A percentile compares a stretch with the other conserved stretches of the same genome.
Conservation (phyloP, 2,797 vertebrate species). For the Pantherophis vulpinus region DNA sequence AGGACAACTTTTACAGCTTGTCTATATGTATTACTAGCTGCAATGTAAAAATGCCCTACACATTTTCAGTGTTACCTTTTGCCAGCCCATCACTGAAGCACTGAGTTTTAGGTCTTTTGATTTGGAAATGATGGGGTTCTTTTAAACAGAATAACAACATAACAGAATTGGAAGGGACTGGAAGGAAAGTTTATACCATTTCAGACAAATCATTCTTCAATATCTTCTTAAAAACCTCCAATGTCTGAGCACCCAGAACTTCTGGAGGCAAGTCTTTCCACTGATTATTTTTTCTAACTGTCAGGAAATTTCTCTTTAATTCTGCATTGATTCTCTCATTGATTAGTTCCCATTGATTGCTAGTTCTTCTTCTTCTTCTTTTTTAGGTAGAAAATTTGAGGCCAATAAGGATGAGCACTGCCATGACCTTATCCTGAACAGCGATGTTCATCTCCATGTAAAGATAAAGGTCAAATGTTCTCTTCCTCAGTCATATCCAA, state of each 20-base stretch:
- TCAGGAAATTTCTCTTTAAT: neutral
- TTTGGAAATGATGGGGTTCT: neutral
- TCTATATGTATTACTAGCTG: neutral
- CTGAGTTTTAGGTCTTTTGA: neutral
- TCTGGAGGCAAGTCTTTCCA: neutral
- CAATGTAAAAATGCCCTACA: neutral
- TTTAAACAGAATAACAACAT: neutral
- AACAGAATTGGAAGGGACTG: neutral
- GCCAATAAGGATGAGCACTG: neutral
- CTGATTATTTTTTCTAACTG: neutral
- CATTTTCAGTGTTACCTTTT: neutral
- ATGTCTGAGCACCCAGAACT: neutral
- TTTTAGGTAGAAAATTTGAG: neutral
- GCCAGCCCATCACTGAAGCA: neutral
- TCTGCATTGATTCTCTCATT: neutral
- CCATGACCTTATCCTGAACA: neutral
- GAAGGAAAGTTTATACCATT: neutral
- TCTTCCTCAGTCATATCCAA: neutral
- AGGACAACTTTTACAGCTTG: neutral
- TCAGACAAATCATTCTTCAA: neutral
- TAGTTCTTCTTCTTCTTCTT: neutral
- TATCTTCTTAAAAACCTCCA: too few relatives aligned
- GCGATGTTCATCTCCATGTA: neutral
- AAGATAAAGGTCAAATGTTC: neutral
- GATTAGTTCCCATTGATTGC: neutral